Evolutionary conservation across 1,140 invertebrate genomes (phyloP), one percentile per base, ranked within the genome.

Genomic region (Conus betulinus): DNA sequence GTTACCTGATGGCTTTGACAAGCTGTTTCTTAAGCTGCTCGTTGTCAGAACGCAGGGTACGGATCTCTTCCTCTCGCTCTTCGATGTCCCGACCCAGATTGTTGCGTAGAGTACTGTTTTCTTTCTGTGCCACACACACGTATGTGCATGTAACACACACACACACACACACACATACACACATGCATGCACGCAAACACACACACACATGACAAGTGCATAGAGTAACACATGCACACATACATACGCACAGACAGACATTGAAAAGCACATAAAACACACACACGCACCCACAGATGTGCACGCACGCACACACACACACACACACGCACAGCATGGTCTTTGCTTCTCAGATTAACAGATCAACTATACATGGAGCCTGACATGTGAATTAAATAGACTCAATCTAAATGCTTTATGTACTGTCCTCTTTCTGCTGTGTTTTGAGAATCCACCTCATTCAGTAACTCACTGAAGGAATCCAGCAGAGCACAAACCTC

Each of bases 1-100:
- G 39, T 39, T 39, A 95, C 95, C 90, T 95, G 84, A 95, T 93
- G 0, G 95, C 91, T 90, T 95, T 94, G 13, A 95, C 90, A 1
- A 95, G 85, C 89, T 94, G 93, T 88, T 94, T 95, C 89, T 95
- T 95, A 20, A 95, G 87, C 87, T 95, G 91, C 76, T 91, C 90
- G 82, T 88, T 93, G 90, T 94, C 92, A 53, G 93, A 91, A 86
- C 93, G 91, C 20, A 94, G 83, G 53, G 90, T 88, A n/a, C 71
- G 86, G 13, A 92, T 91, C 71, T 92, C 91, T 4, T 76, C 87
- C 7, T 93, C 91, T 82, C 90, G 91, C 23, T 90, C 89, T 51
- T 91, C 87, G 25, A 91, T 52, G 13, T 90, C 27, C 57, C 88
- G 86, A 8, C 90, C 88, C n/a, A 88, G 76, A 25, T 87, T 88